Base-by-base conservation (phyloP, 2,113 vertebrate species). In the Ailuropoda melanoleuca region DNA sequence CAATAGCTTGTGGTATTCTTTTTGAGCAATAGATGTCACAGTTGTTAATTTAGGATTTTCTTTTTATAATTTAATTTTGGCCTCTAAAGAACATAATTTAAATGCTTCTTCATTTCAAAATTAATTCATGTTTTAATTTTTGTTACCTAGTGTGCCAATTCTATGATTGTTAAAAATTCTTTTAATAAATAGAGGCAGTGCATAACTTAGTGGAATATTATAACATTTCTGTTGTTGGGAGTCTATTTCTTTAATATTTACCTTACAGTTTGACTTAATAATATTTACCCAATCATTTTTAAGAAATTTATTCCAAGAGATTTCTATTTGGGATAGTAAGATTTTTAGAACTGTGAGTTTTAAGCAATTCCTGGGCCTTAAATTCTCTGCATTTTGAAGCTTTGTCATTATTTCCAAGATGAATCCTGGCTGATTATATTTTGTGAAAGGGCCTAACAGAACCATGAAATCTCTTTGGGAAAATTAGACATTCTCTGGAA, bases 401-500 rank as follows among this genome's bases (percentile, higher is more conserved):
- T 90, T 81, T 92, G 53, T 43, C 39, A 68, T 96, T 77, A 81
- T 97, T 87, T 97, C 48, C 62, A 90, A 37, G 78, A 84, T 93
- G 83, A 88, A 92, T 58, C n/a, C 26, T 94, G 50, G 21, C n/a
- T 95, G 66, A 87, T 74, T 80, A 14, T 82, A 80, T 93, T 90
- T 86, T 93, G 60, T 96, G 55, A 95, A 85, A 93, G 70, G 37
- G 37, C 4, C 66, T 98, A 97, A 88, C 26, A 88, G 66, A 91
- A 89, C 17, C 23, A 90, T 68, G 39, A 80, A 94, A 92, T 91
- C 50, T 90, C 68, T 80, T 89, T 90, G 77, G 89, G 75, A 97
- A 93, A 96, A 97, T 93, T 89, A 95, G 88, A 91, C 37, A 56
- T 75, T 86, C 34, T 96, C 70, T 92, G 29, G 56, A 95, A 96